A percentile compares a stretch with the other conserved stretches of the same genome.
phyloP scores from a whole-genome alignment of 2,113 vertebrate genomes.

The Phoxinus phoxinus region DNA sequence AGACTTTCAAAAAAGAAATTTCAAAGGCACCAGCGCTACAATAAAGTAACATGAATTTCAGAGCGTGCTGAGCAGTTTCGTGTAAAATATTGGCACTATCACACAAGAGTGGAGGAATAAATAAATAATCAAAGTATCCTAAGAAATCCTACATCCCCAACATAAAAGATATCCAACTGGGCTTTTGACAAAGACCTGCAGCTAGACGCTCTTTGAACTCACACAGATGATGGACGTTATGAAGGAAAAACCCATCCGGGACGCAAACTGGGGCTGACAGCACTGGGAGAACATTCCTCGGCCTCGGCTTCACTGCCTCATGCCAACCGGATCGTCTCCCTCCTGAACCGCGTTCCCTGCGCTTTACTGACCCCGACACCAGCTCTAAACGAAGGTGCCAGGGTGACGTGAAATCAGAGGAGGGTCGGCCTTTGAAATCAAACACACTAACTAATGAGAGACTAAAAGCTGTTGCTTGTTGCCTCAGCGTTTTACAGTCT shows the following conservation, averaged over 20 bases:
- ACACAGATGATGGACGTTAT: slow-evolving; percentile 82
- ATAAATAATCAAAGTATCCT: slow-evolving; percentile 96
- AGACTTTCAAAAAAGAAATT: slow-evolving; percentile 73
- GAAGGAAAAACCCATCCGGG: slow-evolving; percentile 73
- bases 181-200: slow-evolving; percentile 96
- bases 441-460: slow-evolving; percentile 58
- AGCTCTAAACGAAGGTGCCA: neutral
- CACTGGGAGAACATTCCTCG: slow-evolving; percentile 68
- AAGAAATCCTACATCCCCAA: slow-evolving; percentile 91
- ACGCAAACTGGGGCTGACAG: slow-evolving; percentile 83
- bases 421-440: slow-evolving; percentile 49
- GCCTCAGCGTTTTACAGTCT: slow-evolving; percentile 52
- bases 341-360: neutral
- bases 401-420: neutral
- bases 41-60: slow-evolving; percentile 86
- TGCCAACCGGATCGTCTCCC: slow-evolving; percentile 45
- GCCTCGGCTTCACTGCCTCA: slow-evolving; percentile 14
- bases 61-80: slow-evolving; percentile 79
- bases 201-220: slow-evolving; percentile 90
- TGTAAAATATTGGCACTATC: slow-evolving; percentile 83
- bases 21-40: slow-evolving; percentile 71
- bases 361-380: slow-evolving; percentile 21
- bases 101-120: slow-evolving; percentile 88
- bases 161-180: slow-evolving; percentile 93
- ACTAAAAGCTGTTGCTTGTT: slow-evolving; percentile 31